These are phyloP conservation scores for Chloroclystis v-ata DNA, from an alignment of 2,888 invertebrate species.

Conservation along the genomic window DNA sequence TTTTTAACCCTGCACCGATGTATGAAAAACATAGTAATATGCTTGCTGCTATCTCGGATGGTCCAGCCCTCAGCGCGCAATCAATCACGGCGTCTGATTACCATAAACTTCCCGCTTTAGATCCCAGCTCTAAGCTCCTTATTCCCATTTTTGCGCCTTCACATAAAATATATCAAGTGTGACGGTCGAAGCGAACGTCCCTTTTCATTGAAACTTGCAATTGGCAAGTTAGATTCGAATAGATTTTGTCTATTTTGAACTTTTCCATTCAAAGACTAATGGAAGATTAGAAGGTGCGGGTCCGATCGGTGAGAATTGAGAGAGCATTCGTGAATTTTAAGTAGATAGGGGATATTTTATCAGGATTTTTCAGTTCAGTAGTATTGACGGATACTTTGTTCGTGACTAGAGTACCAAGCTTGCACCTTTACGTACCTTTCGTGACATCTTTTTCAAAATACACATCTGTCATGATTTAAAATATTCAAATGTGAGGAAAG, in stretches of 20 bases:
- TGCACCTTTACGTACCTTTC: not conserved
- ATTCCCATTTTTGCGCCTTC: constrained; percentile 63
- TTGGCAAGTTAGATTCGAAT: constrained; percentile 60
- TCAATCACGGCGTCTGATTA: constrained; percentile 74
- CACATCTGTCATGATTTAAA: too few species aligned
- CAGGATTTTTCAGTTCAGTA: constrained; percentile 2
- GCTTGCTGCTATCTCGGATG: constrained; percentile 24
- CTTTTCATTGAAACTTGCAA: constrained; percentile 70
- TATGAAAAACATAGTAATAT: constrained; percentile 4
- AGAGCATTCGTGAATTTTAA: constrained; percentile 10
- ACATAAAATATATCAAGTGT: constrained; percentile 55
- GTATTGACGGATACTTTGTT: constrained; percentile 1
- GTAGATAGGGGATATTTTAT: constrained; percentile 1
- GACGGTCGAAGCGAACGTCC: constrained; percentile 44
- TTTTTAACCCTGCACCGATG: too few species aligned
- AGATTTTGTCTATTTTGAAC: constrained; percentile 49
- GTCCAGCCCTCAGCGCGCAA: constrained; percentile 55
- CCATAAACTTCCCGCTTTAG: constrained; percentile 76
- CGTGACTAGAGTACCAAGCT: not conserved
- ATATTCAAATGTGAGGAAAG: too few species aligned
- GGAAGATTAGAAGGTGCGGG: constrained; percentile 15
- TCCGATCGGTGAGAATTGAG: constrained; percentile 3
- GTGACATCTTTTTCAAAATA: too few species aligned
- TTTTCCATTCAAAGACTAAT: constrained; percentile 34
- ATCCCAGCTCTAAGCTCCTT: constrained; percentile 69